A percentile compares a stretch with the other conserved stretches of the same genome.
These are phyloP conservation scores for Hydra vulgaris DNA, from an alignment of 30 jellyfish, hydroid and myxozoan genomes.

Conservation along the genomic window DNA sequence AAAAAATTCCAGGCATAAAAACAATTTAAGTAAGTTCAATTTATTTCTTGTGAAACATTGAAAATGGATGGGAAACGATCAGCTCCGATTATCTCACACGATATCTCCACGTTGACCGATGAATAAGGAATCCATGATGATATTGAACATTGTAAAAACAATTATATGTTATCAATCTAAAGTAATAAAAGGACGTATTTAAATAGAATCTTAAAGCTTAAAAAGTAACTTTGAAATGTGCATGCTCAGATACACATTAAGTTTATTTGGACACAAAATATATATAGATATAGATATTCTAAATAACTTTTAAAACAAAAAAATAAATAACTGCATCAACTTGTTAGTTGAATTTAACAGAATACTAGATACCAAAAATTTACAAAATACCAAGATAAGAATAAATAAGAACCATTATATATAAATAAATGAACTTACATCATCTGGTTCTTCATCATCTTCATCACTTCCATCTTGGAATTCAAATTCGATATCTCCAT, in stretches of 20 bases:
- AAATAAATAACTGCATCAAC: too few relatives aligned
- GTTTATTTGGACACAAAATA: too few relatives aligned
- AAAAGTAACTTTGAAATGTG: too few relatives aligned
- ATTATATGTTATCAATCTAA: slow-evolving; percentile 20
- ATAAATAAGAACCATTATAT: too few relatives aligned
- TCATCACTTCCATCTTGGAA: slow-evolving; percentile 34
- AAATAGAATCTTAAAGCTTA: too few relatives aligned
- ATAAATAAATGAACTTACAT: too few relatives aligned
- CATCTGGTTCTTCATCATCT: slow-evolving; percentile 25
- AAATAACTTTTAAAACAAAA: too few relatives aligned
- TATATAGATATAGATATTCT: too few relatives aligned
- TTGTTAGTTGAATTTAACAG: too few relatives aligned
- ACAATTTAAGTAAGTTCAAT: background rate
- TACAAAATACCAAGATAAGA: too few relatives aligned
- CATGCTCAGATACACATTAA: too few relatives aligned
- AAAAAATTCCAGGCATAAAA: background rate
- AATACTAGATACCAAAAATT: too few relatives aligned
- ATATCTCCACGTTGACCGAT: background rate
- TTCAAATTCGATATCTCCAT: slow-evolving; percentile 31
- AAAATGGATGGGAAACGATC: background rate
- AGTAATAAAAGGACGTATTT: background rate
- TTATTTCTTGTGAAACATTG: background rate
- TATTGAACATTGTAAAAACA: background rate
- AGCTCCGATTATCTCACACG: background rate
- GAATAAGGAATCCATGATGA: background rate